phyloP scores from a whole-genome alignment of 2,888 invertebrate genomes.

The Caenorhabditis wallacei region DNA sequence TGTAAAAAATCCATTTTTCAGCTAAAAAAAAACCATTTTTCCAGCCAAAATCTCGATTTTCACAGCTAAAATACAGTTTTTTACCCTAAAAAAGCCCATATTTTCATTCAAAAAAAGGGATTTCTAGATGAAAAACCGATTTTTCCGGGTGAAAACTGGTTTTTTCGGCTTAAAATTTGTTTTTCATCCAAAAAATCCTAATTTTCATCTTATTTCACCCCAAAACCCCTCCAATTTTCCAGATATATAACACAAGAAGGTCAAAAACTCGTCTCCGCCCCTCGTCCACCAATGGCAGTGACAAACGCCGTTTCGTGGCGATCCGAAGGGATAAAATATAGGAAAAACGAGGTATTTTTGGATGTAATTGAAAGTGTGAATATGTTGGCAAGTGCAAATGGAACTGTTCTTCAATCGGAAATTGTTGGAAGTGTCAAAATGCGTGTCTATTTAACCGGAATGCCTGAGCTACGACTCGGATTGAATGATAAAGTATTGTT shows the following conservation, averaged over 20 bases:
- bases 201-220: too few species aligned
- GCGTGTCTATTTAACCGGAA: constrained; percentile 97
- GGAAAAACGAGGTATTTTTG: constrained; percentile 98
- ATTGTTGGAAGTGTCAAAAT: constrained; percentile 99
- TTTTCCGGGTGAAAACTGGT: too few species aligned
- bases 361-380: constrained; percentile 99
- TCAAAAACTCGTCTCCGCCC: constrained; percentile 95
- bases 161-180: too few species aligned
- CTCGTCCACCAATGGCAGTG: constrained; percentile 96
- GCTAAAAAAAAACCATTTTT: too few species aligned
- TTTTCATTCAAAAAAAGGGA: too few species aligned
- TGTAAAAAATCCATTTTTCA: too few species aligned
- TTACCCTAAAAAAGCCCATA: too few species aligned
- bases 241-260: constrained; percentile 97
- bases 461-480: constrained; percentile 97
- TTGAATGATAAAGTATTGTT: constrained; percentile 97
- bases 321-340: constrained; percentile 97
- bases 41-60: too few species aligned
- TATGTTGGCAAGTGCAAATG: constrained; percentile 93
- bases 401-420: constrained; percentile 96
- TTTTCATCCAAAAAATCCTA: too few species aligned
- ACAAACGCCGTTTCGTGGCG: constrained; percentile 99
- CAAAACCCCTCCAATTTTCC: neutral
- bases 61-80: too few species aligned
- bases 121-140: too few species aligned